A percentile compares a stretch with the other conserved stretches of the same genome.
Conservation (phyloP, 2,797 vertebrate genomes). For the Chlorospingus flavigularis region DNA sequence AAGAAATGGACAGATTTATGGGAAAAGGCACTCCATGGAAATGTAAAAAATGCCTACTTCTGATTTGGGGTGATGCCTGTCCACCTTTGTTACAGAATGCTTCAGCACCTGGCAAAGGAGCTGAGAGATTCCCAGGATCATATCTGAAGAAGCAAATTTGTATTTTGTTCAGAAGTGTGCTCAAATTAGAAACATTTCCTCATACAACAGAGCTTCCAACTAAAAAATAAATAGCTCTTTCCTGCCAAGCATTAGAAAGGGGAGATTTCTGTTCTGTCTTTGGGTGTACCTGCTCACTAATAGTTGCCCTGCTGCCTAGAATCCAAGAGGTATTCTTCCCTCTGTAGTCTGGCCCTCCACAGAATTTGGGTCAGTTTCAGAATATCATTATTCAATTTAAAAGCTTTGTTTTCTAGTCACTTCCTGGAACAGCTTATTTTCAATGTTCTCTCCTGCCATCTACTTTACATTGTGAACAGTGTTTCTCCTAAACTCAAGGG, state of each 20-base stretch:
- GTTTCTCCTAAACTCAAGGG: background rate
- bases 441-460: background rate
- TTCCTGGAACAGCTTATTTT: background rate
- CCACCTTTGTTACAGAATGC: background rate
- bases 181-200: background rate
- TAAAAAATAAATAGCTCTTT: background rate
- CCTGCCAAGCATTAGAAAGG: background rate
- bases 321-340: background rate
- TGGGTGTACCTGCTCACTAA: background rate
- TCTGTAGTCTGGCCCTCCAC: background rate
- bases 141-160: background rate
- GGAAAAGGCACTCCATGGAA: background rate
- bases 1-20: background rate
- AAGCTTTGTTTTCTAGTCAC: background rate
- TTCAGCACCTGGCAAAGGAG: background rate
- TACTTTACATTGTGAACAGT: background rate
- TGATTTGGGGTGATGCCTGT: background rate
- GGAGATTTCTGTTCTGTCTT: background rate
- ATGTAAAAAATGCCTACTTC: background rate
- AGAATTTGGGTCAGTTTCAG: background rate
- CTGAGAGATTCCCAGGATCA: background rate
- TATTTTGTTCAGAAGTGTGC: background rate
- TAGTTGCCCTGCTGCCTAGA: background rate
- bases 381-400: background rate
- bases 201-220: background rate